Base-by-base conservation (phyloP, 2,888 invertebrate genomes). In the Drosophila multiciliata region DNA sequence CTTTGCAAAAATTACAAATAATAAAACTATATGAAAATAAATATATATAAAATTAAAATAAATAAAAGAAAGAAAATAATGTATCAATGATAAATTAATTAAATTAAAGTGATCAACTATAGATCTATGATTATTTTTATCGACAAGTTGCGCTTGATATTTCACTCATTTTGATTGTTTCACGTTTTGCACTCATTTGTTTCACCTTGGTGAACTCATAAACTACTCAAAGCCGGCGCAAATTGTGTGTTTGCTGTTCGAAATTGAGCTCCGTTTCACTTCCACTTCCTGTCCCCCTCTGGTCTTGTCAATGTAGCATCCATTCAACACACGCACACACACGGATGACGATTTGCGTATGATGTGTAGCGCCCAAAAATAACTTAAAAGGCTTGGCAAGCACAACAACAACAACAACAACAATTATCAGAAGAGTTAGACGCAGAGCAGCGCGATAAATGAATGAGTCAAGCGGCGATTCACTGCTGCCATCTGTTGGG, bases 401-500 rank as follows among this genome's bases (percentile, higher is more conserved):
- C 35, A 15, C 29, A 29, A 12, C 35, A 49, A 33, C 23, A 50
- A 52, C 36, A 59, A 36, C 60, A 59, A 33, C 38, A 61, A 40
- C 61, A 52, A 29, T n/a, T 35, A 35, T 36, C 33, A 57, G 65
- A 75, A 75, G 68, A 80, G 62, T 78, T 75, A 80, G 76, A 65
- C 26, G 53, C 52, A 52, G 58, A 54, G 49, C 52, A 60, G 62
- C 65, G 54, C 59, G 53, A 67, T 60, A 63, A 71, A 53, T 65
- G 78, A 79, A 57, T 67, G 79, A 64, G 63, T 64, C 54, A 70
- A 58, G 11, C 53, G 11, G 20, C 40, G 42, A 55, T 32, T 52
- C 67, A 73, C 63, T 58, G 88, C 63, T 58, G 84, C 85, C 85
- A 87, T 86, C 85, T 86, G 87, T 78, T 79, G 85, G 84, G 23